Base-by-base conservation (phyloP, 2,797 vertebrate species). In the Scleropages formosus region DNA sequence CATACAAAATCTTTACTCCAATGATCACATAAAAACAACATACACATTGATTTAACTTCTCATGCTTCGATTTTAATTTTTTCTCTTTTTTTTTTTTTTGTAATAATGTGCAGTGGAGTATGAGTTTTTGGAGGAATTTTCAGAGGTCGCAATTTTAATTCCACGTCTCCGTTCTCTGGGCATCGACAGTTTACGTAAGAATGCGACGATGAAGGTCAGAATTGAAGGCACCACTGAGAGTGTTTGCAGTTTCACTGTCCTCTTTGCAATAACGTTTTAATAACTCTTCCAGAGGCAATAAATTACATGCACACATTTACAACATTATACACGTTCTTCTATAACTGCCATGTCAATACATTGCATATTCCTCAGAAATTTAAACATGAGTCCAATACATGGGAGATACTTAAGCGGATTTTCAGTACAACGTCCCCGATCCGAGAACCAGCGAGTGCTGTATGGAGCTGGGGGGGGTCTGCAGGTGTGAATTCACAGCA, bases 281-380 rank as follows among this genome's bases (percentile, higher is more conserved):
- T 86, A 90, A 89, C 84, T 93, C 93, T 93, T 95, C 93, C 94
- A 95, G 96, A 99, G 96, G 95, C 95, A 98, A 98, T 98, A 98
- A 98, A 94, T 98, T 98, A 98, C 96, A 99, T 98, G 96, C 96
- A 98, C 95, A 96, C 95, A 95, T 94, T 96, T 97, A 98, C 93
- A 39, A 96, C 94, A 92, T 93, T 95, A 89, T 93, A 96, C 91
- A 93, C 91, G 86, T 90, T 93, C 89, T 91, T 93, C 91, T 93
- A 93, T 90, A 89, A 94, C 86, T 92, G 92, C 87, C 90, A 85
- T 91, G 87, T 88, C 93, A 93, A 93, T 94, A 95, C 93, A 90
- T 96, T 94, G 93, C 92, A 93, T 93, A 94, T 94, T 94, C 93
- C 93, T 94, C 92, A 93, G 88, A 93, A 92, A 92, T 90, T 84